A percentile compares a stretch with the other conserved stretches of the same genome.
These are phyloP conservation scores for Agriopis marginaria DNA, from an alignment of 2,888 invertebrate species.

Conservation along the genomic window DNA sequence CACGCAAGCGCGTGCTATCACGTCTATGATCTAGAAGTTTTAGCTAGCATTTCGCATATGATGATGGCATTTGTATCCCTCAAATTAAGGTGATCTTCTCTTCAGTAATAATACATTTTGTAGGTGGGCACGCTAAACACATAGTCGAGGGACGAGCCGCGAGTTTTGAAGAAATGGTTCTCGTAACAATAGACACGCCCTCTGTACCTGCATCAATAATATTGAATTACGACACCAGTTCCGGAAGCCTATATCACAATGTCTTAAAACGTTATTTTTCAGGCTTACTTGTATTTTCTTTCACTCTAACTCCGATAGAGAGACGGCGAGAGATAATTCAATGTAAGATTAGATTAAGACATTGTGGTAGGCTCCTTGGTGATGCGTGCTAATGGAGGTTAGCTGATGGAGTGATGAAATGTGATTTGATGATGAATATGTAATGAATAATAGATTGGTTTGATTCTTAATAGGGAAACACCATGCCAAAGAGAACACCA, in stretches of 20 bases:
- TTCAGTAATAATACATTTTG: conserved; percentile 83
- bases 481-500: conserved; percentile 16
- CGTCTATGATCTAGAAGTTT: conserved; percentile 25
- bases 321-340: background rate
- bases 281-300: background rate
- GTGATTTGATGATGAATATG: conserved; percentile 21
- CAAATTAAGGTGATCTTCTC: conserved; percentile 53
- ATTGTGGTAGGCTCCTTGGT: conserved; percentile 18
- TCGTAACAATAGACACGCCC: conserved; percentile 85
- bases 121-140: conserved; percentile 84
- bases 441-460: conserved; percentile 7
- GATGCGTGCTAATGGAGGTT: conserved; percentile 52
- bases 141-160: conserved; percentile 81
- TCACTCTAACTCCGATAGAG: background rate
- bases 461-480: conserved; percentile 12
- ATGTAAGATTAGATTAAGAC: background rate
- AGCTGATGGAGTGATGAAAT: conserved; percentile 43
- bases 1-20: conserved; percentile 9
- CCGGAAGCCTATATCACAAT: conserved; percentile 26
- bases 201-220: conserved; percentile 85
- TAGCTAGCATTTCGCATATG: conserved; percentile 28
- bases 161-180: conserved; percentile 85
- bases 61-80: conserved; percentile 5
- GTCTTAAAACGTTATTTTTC: background rate
- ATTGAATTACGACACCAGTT: conserved; percentile 52